Evolutionary conservation across 2,797 vertebrate species (phyloP).

Genomic region (Muraenolepis orangiensis): DNA sequence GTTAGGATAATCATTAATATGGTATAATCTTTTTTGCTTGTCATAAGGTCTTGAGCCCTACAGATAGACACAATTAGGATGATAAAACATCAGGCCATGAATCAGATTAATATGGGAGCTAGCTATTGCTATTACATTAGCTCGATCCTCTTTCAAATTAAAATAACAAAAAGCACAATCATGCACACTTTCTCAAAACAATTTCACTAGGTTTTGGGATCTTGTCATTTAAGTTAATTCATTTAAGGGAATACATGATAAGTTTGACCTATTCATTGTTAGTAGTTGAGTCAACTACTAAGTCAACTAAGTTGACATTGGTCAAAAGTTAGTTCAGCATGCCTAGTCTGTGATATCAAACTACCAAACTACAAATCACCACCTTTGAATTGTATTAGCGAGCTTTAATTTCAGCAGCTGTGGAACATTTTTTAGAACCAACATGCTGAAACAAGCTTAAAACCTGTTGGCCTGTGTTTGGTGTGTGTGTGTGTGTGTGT

Average conservation of each 20-base stretch:
- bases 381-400: not conserved
- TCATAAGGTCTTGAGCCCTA: not conserved
- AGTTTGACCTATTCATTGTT: not conserved
- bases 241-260: not conserved
- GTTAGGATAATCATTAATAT: not conserved
- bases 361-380: not conserved
- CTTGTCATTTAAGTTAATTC: not conserved
- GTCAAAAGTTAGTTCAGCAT: not conserved
- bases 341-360: not conserved
- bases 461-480: not conserved
- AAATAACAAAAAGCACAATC: not conserved
- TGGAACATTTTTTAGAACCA: not conserved
- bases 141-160: too few species aligned
- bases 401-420: not conserved
- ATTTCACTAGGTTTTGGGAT: not conserved
- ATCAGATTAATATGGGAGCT: too few species aligned
- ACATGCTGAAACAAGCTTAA: not conserved
- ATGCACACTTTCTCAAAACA: not conserved
- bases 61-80: not conserved
- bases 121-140: not conserved
- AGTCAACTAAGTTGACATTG: too few species aligned
- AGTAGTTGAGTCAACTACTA: too few species aligned
- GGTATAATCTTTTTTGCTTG: not conserved
- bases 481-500: too few species aligned
- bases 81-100: not conserved